A percentile compares a stretch with the other conserved stretches of the same genome.
phyloP scores from a whole-genome alignment of 2,113 vertebrate species.

The Elanoides forficatus region DNA sequence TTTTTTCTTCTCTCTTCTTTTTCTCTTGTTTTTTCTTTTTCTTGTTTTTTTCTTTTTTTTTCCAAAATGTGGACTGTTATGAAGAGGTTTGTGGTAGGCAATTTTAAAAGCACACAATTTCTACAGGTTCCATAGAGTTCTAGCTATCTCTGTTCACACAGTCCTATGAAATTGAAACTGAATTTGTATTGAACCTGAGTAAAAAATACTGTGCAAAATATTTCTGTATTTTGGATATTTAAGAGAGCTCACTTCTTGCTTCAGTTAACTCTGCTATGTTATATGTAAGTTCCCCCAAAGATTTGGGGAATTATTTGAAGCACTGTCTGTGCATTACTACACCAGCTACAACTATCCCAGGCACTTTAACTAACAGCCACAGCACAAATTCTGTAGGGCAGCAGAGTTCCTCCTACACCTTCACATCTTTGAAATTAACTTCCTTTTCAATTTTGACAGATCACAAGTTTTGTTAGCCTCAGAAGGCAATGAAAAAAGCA shows the following conservation, averaged over 20 bases:
- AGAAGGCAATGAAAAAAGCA: neutral
- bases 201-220: neutral
- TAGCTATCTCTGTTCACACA: neutral
- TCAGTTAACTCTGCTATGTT: neutral
- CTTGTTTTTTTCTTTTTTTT: neutral
- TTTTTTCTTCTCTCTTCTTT: accelerated
- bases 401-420: neutral
- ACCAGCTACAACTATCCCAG: neutral
- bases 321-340: neutral
- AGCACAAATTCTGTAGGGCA: neutral
- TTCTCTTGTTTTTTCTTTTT: too few relatives aligned
- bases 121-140: neutral
- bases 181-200: neutral
- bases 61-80: neutral
- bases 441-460: neutral
- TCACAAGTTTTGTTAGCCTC: neutral
- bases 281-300: neutral
- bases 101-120: neutral
- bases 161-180: neutral
- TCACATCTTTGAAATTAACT: neutral
- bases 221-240: neutral
- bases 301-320: neutral
- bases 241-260: neutral
- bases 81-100: neutral
- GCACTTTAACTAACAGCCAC: neutral